These are phyloP conservation scores for Malurus alboscapulatus DNA, from an alignment of 2,113 vertebrate genomes.

Conservation along the genomic window DNA sequence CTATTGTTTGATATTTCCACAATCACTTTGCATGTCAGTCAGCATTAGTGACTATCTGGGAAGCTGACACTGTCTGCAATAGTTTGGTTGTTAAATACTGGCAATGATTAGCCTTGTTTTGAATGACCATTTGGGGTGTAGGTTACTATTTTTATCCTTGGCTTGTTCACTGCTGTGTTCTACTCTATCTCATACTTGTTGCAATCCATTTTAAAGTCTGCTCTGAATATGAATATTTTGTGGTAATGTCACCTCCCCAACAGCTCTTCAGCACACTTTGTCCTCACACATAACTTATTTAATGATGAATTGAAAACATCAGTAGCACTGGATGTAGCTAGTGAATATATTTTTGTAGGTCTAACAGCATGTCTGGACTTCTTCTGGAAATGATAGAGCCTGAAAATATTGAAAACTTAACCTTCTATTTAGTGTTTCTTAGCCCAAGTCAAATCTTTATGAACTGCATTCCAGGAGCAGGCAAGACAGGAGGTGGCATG, in stretches of 20 bases:
- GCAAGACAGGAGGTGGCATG: not conserved
- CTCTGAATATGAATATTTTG: not conserved
- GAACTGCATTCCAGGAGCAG: not conserved
- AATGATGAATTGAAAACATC: not conserved
- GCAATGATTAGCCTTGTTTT: not conserved
- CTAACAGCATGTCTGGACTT: not conserved
- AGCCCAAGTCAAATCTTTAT: not conserved
- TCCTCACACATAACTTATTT: not conserved
- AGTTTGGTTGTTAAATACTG: not conserved
- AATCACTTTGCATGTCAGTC: constrained; percentile 37
- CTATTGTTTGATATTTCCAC: constrained; percentile 49
- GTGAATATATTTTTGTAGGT: not conserved
- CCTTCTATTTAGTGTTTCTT: not conserved
- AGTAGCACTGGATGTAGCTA: not conserved
- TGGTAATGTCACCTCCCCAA: not conserved
- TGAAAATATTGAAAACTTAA: constrained; percentile 11
- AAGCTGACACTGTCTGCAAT: constrained; percentile 19
- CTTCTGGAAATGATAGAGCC: not conserved
- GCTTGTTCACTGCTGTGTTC: not conserved
- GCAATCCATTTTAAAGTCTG: not conserved
- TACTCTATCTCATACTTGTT: not conserved
- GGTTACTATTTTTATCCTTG: not conserved
- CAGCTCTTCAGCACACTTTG: not conserved
- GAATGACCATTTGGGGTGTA: not conserved
- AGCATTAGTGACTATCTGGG: constrained; percentile 29